These are phyloP conservation scores for Hippopotamyrus pictus DNA, from an alignment of 2,797 vertebrate genomes.

Conservation along the genomic window DNA sequence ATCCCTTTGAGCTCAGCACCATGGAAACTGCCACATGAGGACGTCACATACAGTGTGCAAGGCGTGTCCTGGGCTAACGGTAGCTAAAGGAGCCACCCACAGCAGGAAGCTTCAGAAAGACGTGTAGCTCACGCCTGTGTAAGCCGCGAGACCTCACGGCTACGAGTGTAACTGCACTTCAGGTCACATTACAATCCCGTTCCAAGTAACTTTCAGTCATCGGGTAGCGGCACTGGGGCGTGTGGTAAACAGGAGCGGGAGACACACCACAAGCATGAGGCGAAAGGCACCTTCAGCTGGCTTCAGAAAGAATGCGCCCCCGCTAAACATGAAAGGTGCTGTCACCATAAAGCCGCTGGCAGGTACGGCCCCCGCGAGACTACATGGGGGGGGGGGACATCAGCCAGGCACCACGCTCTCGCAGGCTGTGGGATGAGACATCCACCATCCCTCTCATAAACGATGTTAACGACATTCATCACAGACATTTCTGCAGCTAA, in stretches of 20 bases:
- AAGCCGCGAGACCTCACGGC: background rate
- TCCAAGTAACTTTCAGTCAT: background rate
- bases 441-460: background rate
- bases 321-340: background rate
- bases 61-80: background rate
- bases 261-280: background rate
- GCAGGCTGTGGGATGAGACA: background rate
- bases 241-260: background rate
- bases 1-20: background rate
- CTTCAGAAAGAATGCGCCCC: background rate
- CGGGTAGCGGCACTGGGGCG: no score
- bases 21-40: background rate
- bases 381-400: background rate
- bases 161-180: background rate
- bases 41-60: background rate
- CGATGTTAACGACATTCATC: background rate
- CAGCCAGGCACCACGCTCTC: background rate
- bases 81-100: background rate
- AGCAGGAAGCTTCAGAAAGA: background rate
- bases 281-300: background rate
- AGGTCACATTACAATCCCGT: background rate
- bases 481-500: background rate
- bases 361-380: background rate
- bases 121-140: background rate
- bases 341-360: background rate